Conservation (phyloP, 2,797 vertebrate species). For the Sebastes nivosus region DNA sequence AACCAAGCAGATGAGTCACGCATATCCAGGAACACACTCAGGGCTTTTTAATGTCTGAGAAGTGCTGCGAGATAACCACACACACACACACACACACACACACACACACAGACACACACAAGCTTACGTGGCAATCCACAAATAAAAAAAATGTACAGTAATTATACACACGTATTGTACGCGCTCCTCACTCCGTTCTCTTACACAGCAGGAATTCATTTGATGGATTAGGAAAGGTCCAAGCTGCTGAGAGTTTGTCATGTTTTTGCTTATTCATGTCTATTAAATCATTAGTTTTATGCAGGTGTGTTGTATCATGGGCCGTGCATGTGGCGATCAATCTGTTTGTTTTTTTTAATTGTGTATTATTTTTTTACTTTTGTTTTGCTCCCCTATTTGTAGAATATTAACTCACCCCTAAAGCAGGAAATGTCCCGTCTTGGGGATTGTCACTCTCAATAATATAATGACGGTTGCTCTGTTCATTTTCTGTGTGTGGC, state of each 20-base stretch:
- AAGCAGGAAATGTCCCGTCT: constrained; percentile 35
- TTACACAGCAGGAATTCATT: constrained; percentile 51
- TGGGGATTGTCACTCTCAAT: constrained; percentile 57
- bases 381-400: constrained; percentile 1
- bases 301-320: constrained; percentile 13
- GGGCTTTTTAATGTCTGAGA: constrained; percentile 48
- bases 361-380: neutral
- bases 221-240: constrained; percentile 44
- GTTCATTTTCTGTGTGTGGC: constrained; percentile 57
- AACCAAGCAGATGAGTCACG: constrained; percentile 85
- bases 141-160: constrained; percentile 22
- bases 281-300: constrained; percentile 33
- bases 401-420: constrained; percentile 37
- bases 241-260: constrained; percentile 42
- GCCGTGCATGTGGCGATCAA: constrained; percentile 23
- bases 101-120: constrained; percentile 15
- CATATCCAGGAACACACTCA: constrained; percentile 78
- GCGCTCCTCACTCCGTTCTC: constrained; percentile 5
- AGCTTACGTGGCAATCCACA: constrained; percentile 4
- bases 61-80: constrained; percentile 36
- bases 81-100: constrained; percentile 14
- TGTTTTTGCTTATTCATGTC: constrained; percentile 54
- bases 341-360: constrained; percentile 7
- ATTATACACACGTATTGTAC: neutral
- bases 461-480: constrained; percentile 53